Evolutionary conservation across 2,113 vertebrate species (phyloP).

Genomic region (Labeo rohita): DNA sequence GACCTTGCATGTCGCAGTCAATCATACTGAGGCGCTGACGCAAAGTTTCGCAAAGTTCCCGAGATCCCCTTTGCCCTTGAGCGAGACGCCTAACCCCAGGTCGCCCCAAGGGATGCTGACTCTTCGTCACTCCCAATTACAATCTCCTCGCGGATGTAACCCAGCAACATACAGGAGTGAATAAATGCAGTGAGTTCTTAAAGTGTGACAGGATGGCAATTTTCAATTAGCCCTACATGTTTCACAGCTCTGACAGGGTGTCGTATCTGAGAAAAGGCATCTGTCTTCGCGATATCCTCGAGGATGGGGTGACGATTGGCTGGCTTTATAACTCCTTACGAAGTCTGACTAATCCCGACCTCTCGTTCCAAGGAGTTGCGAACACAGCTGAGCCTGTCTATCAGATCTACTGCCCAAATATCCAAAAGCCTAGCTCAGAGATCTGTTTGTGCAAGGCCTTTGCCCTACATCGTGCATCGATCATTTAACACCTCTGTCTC

Average conservation of each 20-base stretch:
- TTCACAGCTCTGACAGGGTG: conserved; percentile 33
- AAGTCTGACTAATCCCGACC: not conserved
- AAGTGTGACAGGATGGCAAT: conserved; percentile 4
- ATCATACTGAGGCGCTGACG: not conserved
- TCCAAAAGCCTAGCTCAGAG: conserved; percentile 12
- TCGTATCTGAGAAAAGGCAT: conserved; percentile 8
- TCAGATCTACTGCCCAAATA: not conserved
- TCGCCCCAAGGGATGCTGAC: not conserved
- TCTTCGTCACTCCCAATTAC: conserved; percentile 9
- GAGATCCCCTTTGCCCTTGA: conserved; percentile 14
- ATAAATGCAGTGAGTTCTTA: conserved; percentile 7
- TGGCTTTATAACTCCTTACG: not conserved
- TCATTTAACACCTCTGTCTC: conserved; percentile 31
- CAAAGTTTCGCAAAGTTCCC: not conserved
- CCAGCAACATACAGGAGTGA: not conserved
- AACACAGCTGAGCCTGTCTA: conserved; percentile 1
- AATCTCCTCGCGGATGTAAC: not conserved
- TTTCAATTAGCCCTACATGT: conserved; percentile 8
- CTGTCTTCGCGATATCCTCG: not conserved
- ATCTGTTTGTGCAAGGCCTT: not conserved
- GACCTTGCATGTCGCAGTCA: not conserved
- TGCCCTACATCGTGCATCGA: not conserved
- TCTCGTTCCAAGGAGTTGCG: not conserved
- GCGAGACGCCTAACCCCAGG: not conserved
- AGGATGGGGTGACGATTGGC: not conserved